Conservation (phyloP, 2,113 vertebrate species). For the Oreotragus oreotragus region DNA sequence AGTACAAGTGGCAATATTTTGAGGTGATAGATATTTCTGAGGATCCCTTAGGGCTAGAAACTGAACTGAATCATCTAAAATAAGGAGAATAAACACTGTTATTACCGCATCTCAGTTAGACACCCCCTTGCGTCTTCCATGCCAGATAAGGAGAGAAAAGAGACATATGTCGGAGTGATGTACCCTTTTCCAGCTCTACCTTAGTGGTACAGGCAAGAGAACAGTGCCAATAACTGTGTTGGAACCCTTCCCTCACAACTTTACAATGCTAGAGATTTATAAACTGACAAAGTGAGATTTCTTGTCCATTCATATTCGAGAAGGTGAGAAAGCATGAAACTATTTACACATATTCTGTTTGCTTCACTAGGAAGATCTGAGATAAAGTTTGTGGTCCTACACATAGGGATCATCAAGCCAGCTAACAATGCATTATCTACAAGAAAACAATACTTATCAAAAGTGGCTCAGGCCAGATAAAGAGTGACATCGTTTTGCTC, state of each 20-base stretch:
- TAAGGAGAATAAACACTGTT: background rate
- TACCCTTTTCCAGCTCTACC: background rate
- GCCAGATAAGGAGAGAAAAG: background rate
- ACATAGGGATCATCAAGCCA: background rate
- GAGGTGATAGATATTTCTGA: background rate
- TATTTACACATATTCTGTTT: background rate
- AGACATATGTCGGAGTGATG: background rate
- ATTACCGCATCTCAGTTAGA: background rate
- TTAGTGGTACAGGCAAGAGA: background rate
- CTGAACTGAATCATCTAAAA: background rate
- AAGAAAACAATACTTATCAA: background rate
- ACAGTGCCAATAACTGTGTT: no score
- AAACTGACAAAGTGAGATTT: background rate
- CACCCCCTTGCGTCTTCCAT: background rate
- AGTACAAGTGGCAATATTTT: background rate
- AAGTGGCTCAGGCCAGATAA: background rate
- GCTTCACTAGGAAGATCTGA: background rate
- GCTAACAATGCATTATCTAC: background rate
- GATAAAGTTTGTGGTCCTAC: background rate
- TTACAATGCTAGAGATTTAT: background rate
- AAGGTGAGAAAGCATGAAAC: background rate
- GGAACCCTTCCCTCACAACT: background rate
- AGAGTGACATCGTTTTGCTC: background rate
- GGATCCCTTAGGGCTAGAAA: background rate
- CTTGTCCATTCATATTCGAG: background rate